phyloP scores from a whole-genome alignment of 2,888 invertebrate genomes.

The Brachycybe producta region DNA sequence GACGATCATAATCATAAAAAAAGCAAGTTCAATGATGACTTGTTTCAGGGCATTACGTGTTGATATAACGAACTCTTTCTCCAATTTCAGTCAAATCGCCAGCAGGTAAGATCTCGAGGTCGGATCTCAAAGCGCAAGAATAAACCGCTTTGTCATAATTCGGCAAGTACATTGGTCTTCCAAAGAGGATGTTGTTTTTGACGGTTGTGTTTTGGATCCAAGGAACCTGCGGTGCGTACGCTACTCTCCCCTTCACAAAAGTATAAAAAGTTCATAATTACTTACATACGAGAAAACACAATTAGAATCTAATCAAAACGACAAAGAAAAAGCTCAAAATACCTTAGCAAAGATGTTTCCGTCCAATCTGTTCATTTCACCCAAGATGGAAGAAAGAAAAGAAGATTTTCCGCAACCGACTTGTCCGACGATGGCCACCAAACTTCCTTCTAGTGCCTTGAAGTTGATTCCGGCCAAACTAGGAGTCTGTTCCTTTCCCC shows the following conservation, averaged over 20 bases:
- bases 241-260: constrained; percentile 46
- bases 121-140: constrained; percentile 78
- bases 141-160: constrained; percentile 68
- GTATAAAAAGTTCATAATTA: constrained; percentile 25
- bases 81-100: constrained; percentile 97
- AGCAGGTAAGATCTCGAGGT: constrained; percentile 86
- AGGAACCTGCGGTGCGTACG: constrained; percentile 87
- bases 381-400: neutral
- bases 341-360: neutral
- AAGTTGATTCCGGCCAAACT: constrained; percentile 63
- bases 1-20: constrained; percentile 2
- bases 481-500: constrained; percentile 56
- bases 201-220: constrained; percentile 97
- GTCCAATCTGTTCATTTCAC: neutral
- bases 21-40: neutral
- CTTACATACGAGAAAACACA: neutral
- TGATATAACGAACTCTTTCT: constrained; percentile 52
- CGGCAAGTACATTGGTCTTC: constrained; percentile 52
- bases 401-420: constrained; percentile 46
- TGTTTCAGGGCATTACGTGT: neutral
- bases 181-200: constrained; percentile 85
- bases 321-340: neutral
- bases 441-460: constrained; percentile 47
- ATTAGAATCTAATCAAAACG: neutral
- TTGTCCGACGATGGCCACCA: constrained; percentile 74